phyloP scores from a whole-genome alignment of 2,797 vertebrate genomes.

The Centroberyx gerrardi region DNA sequence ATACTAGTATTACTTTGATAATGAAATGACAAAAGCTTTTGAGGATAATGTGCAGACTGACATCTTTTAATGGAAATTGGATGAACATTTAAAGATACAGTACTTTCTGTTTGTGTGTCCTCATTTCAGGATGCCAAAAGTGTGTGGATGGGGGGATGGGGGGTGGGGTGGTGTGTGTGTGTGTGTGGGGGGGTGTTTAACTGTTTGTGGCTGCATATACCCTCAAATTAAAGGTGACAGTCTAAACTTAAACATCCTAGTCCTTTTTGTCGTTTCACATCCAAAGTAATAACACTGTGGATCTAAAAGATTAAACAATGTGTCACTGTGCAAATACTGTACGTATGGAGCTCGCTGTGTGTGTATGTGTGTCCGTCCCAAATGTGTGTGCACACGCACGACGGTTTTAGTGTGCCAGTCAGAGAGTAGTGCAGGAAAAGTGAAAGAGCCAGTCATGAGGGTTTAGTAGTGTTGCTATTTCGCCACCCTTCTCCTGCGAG shows the following conservation, averaged over 20 bases:
- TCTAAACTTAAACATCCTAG: conserved; percentile 4
- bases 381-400: neutral
- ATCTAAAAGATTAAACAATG: conserved; percentile 2
- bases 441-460: conserved; percentile 12
- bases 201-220: neutral
- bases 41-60: neutral
- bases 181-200: too few relatives aligned
- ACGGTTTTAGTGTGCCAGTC: conserved; percentile 16
- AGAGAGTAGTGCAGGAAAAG: conserved; percentile 11
- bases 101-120: neutral
- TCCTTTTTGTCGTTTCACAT: neutral
- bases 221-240: conserved; percentile 27
- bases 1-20: too few relatives aligned
- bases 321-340: neutral
- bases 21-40: neutral
- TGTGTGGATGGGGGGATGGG: neutral
- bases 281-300: neutral
- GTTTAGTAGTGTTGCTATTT: conserved; percentile 22
- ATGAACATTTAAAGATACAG: neutral
- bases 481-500: conserved; percentile 23
- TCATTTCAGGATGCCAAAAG: neutral
- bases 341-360: conserved; percentile 11
- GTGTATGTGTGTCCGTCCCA: conserved; percentile 11
- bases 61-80: neutral
- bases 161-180: neutral